Evolutionary conservation across 2,888 invertebrate genomes (phyloP).

Genomic region (Polydrusus cervinus): DNA sequence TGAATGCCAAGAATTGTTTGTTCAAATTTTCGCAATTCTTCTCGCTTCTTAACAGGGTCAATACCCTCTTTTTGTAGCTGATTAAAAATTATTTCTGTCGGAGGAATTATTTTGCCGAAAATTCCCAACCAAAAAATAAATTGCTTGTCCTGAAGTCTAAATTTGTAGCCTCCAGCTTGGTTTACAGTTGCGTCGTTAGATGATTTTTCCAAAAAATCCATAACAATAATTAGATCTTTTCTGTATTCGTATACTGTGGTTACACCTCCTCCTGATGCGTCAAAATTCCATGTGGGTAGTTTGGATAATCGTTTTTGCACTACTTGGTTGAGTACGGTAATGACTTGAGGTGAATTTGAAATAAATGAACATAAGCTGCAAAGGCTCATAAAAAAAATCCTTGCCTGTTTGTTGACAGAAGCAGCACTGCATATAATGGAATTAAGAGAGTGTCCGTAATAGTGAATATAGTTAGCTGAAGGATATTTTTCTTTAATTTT

Average conservation of each 20-base stretch:
- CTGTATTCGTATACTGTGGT: constrained; percentile 37
- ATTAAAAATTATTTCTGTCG: constrained; percentile 34
- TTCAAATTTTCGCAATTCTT: constrained; percentile 46
- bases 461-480: constrained; percentile 38
- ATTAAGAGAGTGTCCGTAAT: constrained; percentile 42
- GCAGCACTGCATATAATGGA: constrained; percentile 45
- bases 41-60: constrained; percentile 8
- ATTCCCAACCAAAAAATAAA: constrained; percentile 52
- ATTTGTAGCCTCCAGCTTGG: constrained; percentile 47
- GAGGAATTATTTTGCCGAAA: constrained; percentile 48
- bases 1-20: constrained; percentile 27
- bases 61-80: constrained; percentile 42
- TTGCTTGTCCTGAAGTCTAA: constrained; percentile 44
- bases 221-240: constrained; percentile 39
- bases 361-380: constrained; percentile 39
- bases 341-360: constrained; percentile 40
- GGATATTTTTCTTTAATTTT: constrained; percentile 44
- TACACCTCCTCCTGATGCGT: constrained; percentile 34
- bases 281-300: constrained; percentile 36
- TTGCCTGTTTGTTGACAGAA: constrained; percentile 36
- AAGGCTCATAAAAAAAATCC: constrained; percentile 43
- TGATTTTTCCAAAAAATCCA: constrained; percentile 45
- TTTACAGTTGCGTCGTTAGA: constrained; percentile 35
- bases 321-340: constrained; percentile 33
- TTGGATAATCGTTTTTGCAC: constrained; percentile 30